Conservation (phyloP, 2,113 vertebrate genomes). For the Dromiciops gliroides region DNA sequence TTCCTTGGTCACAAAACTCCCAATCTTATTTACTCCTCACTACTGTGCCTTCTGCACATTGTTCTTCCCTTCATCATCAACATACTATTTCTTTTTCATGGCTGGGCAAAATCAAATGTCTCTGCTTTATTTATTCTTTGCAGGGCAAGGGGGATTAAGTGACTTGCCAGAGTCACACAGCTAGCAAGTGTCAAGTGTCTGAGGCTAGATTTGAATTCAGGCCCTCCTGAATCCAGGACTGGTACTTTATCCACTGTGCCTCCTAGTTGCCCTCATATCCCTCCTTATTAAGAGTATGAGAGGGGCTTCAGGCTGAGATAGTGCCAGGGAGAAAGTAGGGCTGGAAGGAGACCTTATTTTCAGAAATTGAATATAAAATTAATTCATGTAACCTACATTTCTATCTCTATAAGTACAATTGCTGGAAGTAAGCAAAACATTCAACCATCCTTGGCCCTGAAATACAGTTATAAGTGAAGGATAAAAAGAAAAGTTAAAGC, state of each 20-base stretch:
- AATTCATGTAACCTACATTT: not conserved
- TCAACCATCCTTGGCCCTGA: not conserved
- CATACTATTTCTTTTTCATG: not conserved
- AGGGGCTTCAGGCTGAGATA: not conserved
- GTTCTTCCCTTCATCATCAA: not conserved
- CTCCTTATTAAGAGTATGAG: not conserved
- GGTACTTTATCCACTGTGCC: too few species aligned
- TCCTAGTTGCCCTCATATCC: too few species aligned
- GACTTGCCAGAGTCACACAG: too few species aligned
- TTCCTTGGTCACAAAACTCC: not conserved
- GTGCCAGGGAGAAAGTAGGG: not conserved
- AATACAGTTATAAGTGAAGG: not conserved
- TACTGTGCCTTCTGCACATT: not conserved
- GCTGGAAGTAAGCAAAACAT: not conserved
- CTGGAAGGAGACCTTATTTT: not conserved
- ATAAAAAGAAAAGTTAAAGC: not conserved
- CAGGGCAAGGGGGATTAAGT: too few species aligned
- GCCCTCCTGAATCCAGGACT: too few species aligned
- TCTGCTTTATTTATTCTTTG: too few species aligned
- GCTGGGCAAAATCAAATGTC: not conserved
- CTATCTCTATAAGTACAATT: not conserved
- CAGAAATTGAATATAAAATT: not conserved
- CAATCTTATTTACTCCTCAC: not conserved
- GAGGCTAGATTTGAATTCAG: too few species aligned
- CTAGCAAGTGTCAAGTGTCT: too few species aligned